Conservation (phyloP, 2,113 vertebrate genomes). For the Myotis lucifugus region DNA sequence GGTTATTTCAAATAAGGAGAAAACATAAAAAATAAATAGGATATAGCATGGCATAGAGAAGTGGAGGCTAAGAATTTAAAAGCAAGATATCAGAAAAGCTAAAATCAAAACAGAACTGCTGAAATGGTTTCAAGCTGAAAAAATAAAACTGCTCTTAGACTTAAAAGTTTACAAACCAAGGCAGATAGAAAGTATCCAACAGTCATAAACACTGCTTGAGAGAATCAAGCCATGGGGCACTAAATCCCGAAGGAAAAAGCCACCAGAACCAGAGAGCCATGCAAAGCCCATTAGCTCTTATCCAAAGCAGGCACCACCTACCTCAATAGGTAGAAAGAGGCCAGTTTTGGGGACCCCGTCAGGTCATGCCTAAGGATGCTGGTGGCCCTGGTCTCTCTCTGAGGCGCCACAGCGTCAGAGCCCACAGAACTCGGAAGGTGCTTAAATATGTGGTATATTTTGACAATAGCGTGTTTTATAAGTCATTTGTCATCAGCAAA, state of each 20-base stretch:
- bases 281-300: background rate
- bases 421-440: slow-evolving; percentile 50
- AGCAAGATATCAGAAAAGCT: slow-evolving; percentile 24
- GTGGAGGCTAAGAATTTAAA: background rate
- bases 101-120: slow-evolving; percentile 39
- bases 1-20: background rate
- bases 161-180: background rate
- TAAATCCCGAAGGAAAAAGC: background rate
- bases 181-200: slow-evolving; percentile 33
- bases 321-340: background rate
- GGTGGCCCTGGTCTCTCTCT: background rate
- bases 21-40: background rate
- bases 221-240: background rate
- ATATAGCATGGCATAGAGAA: background rate
- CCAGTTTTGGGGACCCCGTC: background rate
- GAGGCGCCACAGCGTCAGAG: slow-evolving; percentile 35
- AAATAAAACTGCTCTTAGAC: background rate
- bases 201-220: background rate
- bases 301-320: background rate
- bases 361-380: background rate
- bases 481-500: slow-evolving; percentile 88
- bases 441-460: slow-evolving; percentile 76
- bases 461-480: slow-evolving; percentile 84
- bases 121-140: slow-evolving; percentile 9
- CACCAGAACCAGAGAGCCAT: slow-evolving; percentile 2